Conservation (phyloP, 2,888 invertebrate genomes). For the Ptilodon capucinus region DNA sequence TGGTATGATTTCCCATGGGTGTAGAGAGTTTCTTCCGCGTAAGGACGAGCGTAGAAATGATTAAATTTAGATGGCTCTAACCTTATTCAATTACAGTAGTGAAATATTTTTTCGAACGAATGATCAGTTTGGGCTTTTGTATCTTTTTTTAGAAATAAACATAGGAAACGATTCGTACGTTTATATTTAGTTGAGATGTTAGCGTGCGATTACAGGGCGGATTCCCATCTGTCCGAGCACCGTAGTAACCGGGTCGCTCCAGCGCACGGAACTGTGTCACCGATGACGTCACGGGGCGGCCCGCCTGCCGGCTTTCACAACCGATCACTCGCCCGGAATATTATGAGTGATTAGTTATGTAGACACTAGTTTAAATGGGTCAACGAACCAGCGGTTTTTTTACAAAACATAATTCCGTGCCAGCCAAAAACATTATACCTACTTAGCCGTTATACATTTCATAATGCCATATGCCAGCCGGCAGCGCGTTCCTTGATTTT, state of each 20-base stretch:
- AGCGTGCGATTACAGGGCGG: slow-evolving; percentile 31
- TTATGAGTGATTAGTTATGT: slow-evolving; percentile 34
- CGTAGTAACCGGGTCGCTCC: slow-evolving; percentile 44
- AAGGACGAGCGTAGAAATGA: not conserved
- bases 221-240: slow-evolving; percentile 30
- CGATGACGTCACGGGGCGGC: slow-evolving; percentile 48
- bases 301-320: slow-evolving; percentile 10
- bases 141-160: not conserved
- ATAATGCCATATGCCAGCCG: no score
- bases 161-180: not conserved
- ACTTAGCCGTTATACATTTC: no score
- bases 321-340: slow-evolving; percentile 15
- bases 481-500: no score
- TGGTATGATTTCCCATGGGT: slow-evolving; percentile 11
- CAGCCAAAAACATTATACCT: no score
- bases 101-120: not conserved
- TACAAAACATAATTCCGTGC: slow-evolving; percentile 23
- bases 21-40: not conserved
- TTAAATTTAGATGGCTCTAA: not conserved
- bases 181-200: slow-evolving; percentile 32
- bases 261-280: slow-evolving; percentile 51
- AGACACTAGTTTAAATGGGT: slow-evolving; percentile 33
- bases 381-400: slow-evolving; percentile 27
- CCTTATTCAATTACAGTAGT: no score
- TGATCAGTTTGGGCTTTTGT: not conserved